Percentiles rank a stretch among this genome's conserved stretches.
phyloP scores from a whole-genome alignment of 2,888 invertebrate species.

The Panopea generosa region DNA sequence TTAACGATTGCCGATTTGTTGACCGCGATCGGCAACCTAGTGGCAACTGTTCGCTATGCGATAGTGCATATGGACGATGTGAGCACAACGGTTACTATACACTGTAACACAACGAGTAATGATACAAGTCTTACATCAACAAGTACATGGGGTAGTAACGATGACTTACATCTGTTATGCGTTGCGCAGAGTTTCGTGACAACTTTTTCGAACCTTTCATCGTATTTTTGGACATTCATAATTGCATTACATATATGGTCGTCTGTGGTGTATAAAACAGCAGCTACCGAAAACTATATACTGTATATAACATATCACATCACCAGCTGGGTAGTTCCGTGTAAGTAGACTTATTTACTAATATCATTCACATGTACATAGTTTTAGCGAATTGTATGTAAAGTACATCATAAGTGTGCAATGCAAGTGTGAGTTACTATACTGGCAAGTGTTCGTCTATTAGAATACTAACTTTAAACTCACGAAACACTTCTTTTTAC shows the following conservation, averaged over 20 bases:
- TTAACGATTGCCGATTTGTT: slow-evolving; percentile 63
- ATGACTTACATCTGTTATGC: slow-evolving; percentile 19
- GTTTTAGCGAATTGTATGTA: too few species aligned
- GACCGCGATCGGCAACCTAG: slow-evolving; percentile 56
- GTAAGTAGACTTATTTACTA: slow-evolving; percentile 18
- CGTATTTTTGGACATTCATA: slow-evolving; percentile 52
- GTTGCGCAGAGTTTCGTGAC: slow-evolving; percentile 52
- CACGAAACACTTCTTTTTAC: too few species aligned
- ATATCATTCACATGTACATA: too few species aligned
- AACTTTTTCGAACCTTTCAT: slow-evolving; percentile 51
- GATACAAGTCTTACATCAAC: neutral
- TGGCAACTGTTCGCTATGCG: slow-evolving; percentile 47
- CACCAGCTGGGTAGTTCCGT: slow-evolving; percentile 37
- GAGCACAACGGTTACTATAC: too few species aligned
- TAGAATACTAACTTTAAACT: too few species aligned
- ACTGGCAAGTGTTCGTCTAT: too few species aligned
- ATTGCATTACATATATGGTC: slow-evolving; percentile 54
- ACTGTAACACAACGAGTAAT: neutral
- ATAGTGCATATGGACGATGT: slow-evolving; percentile 14
- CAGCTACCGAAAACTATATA: slow-evolving; percentile 14
- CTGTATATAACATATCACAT: slow-evolving; percentile 38
- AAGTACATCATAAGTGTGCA: too few species aligned
- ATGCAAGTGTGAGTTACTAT: too few species aligned
- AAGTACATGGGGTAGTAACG: neutral
- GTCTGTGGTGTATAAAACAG: slow-evolving; percentile 23